Evolutionary conservation across 1,140 invertebrate genomes (phyloP).

Genomic region (Hylyphantes graminicola): DNA sequence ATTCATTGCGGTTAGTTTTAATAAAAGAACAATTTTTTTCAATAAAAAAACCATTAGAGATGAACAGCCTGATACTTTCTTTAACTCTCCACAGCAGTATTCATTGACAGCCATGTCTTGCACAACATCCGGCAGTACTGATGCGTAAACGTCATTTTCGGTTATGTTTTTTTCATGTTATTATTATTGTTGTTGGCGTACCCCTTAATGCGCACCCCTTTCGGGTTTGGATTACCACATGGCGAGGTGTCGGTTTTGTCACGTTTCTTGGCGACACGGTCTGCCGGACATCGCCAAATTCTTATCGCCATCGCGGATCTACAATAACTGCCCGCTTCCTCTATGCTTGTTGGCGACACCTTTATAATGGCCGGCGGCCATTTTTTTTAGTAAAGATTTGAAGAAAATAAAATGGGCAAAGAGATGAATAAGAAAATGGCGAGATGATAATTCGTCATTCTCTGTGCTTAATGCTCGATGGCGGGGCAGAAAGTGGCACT

Average conservation of each 20-base stretch:
- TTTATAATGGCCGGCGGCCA: neutral
- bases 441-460: too few relatives aligned
- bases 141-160: neutral
- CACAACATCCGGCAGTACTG: neutral
- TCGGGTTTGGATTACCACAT: neutral
- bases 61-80: too few relatives aligned
- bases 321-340: neutral
- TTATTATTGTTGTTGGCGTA: neutral
- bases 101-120: neutral
- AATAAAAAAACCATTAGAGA: too few relatives aligned
- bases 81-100: too few relatives aligned
- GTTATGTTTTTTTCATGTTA: too few relatives aligned
- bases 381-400: neutral
- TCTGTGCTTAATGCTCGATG: too few relatives aligned
- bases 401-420: too few relatives aligned
- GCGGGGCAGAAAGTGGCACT: too few relatives aligned
- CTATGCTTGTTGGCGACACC: neutral
- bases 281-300: neutral
- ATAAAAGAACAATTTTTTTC: too few relatives aligned
- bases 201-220: neutral
- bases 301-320: neutral
- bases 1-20: too few relatives aligned
- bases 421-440: too few relatives aligned
- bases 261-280: conserved; percentile 1
- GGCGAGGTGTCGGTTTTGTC: neutral